Base-by-base conservation (phyloP, 2,797 vertebrate species). In the Paedocypris micromegethes region DNA sequence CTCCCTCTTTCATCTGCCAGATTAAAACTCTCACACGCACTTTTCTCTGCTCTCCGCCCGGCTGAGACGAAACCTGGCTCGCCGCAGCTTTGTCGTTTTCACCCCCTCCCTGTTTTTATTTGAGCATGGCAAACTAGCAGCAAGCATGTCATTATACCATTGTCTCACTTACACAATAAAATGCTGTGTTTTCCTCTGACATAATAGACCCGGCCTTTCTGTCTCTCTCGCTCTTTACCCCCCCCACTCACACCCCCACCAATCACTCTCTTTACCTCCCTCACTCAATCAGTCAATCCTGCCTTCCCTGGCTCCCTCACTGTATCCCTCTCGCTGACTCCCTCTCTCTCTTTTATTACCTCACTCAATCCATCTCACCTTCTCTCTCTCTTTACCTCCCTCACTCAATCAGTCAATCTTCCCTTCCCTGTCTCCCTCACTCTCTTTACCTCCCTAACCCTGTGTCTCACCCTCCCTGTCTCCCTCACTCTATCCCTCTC, bases 131-230 rank as follows among this genome's bases (percentile, higher is more conserved):
- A 87, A 89, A 90, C 90, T 87, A 88, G 87, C 80, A 76, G 83
- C 87, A 83, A 90, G 86, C 84, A 80, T 91, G 87, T 91, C 87
- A 90, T 91, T 90, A 91, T 90, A 80, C 84, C 77, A 90, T 91
- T 91, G 90, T 91, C 88, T 90, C 80, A 83, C 81, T 82, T 83
- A 83, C 85, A 91, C 90, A 91, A 91, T 90, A 90, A 89, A 89
- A 85, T 89, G 88, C 89, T 88, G 88, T 88, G 86, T 86, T 88
- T 86, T 88, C 83, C 83, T 78, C 54, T 68, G 44, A 43, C 81
- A 90, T 88, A 91, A 91, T 87, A 87, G 89, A 85, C 80, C 83
- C 82, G 86, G 83, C 84, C 80, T 80, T 86, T 86, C 81, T 83
- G 74, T 79, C 73, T 64, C 64, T 76, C 66, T 70, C 62, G 75